These are phyloP conservation scores for Paramisgurnus dabryanus DNA, from an alignment of 2,113 vertebrate species.

Conservation along the genomic window DNA sequence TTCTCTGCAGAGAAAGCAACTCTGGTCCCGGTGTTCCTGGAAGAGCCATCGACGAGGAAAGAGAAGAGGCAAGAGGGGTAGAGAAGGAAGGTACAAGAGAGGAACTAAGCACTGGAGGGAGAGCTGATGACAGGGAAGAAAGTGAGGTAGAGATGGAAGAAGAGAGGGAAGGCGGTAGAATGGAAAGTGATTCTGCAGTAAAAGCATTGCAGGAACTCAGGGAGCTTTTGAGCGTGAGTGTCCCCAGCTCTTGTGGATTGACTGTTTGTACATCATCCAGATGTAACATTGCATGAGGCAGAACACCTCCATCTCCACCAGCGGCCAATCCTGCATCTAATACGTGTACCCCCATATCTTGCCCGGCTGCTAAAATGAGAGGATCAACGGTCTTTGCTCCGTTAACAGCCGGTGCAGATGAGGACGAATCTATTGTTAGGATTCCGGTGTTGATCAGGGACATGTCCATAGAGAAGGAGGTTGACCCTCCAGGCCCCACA, in stretches of 20 bases:
- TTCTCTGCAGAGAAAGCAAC: slow-evolving; percentile 73
- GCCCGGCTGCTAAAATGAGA: slow-evolving; percentile 82
- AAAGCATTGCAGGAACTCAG: slow-evolving; percentile 78
- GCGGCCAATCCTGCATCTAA: slow-evolving; percentile 79
- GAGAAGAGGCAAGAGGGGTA: slow-evolving; percentile 58
- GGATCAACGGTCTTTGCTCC: slow-evolving; percentile 83
- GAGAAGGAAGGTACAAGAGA: slow-evolving; percentile 33
- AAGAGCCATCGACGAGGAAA: slow-evolving; percentile 70
- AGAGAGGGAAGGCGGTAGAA: slow-evolving; percentile 31
- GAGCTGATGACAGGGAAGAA: slow-evolving; percentile 54
- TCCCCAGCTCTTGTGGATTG: slow-evolving; percentile 84
- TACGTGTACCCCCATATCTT: slow-evolving; percentile 75
- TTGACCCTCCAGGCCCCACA: slow-evolving; percentile 54
- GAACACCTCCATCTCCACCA: slow-evolving; percentile 73
- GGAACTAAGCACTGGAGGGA: slow-evolving; percentile 26
- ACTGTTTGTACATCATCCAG: slow-evolving; percentile 86
- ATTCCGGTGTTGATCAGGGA: slow-evolving; percentile 86
- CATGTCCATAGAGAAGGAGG: slow-evolving; percentile 81
- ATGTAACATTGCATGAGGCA: slow-evolving; percentile 83
- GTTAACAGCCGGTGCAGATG: slow-evolving; percentile 76
- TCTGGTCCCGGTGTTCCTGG: slow-evolving; percentile 70
- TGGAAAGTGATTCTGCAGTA: slow-evolving; percentile 64
- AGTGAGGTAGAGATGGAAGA: slow-evolving; percentile 59
- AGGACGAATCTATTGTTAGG: slow-evolving; percentile 87
- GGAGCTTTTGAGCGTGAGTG: slow-evolving; percentile 74